Evolutionary conservation across 2,797 vertebrate genomes (phyloP).

Genomic region (Arvicola amphibius): DNA sequence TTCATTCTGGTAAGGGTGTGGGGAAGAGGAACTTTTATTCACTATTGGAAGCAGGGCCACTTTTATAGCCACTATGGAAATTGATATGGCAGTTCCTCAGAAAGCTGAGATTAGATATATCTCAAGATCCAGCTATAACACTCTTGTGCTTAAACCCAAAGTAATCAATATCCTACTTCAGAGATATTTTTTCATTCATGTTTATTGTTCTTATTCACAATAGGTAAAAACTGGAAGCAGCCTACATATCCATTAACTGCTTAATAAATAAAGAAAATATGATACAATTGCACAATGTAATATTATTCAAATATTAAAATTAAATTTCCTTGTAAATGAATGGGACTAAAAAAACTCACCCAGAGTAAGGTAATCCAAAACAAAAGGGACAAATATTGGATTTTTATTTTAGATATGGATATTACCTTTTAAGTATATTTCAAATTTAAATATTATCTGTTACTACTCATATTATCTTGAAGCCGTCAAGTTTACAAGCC

Average conservation of each 20-base stretch:
- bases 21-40: not conserved
- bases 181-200: not conserved
- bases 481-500: not conserved
- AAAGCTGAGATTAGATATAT: not conserved
- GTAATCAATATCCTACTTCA: not conserved
- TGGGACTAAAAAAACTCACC: not conserved
- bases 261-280: not conserved
- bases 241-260: not conserved
- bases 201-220: not conserved
- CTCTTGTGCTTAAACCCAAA: not conserved
- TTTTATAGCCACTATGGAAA: not conserved
- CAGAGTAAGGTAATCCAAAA: not conserved
- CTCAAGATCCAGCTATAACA: not conserved
- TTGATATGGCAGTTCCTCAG: not conserved
- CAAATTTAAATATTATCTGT: not conserved
- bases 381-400: not conserved
- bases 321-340: not conserved
- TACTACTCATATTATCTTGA: not conserved
- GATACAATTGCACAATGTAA: not conserved
- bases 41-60: not conserved
- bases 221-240: not conserved
- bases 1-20: not conserved
- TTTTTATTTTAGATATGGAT: not conserved
- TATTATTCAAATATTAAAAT: not conserved
- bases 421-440: not conserved